Conservation (phyloP, 2,113 vertebrate species). For the Podarcis raffonei region DNA sequence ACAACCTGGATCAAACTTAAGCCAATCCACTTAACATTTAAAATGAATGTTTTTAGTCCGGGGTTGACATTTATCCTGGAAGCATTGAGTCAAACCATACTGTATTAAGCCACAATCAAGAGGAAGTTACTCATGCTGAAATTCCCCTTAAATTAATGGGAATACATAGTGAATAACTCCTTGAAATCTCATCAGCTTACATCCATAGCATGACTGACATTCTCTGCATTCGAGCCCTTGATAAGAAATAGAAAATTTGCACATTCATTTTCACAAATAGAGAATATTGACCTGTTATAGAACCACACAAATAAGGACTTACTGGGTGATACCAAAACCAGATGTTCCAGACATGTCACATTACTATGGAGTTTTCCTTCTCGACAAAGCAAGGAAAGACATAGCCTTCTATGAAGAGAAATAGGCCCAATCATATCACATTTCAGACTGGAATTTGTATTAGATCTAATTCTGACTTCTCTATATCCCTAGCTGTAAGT, state of each 20-base stretch:
- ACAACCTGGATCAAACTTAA: constrained; percentile 40
- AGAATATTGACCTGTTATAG: background rate
- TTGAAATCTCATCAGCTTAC: background rate
- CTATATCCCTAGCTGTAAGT: background rate
- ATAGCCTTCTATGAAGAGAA: background rate
- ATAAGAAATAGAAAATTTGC: background rate
- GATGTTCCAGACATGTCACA: background rate
- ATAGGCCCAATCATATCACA: background rate
- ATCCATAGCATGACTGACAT: background rate
- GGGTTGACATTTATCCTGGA: constrained; percentile 30
- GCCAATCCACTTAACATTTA: constrained; percentile 36
- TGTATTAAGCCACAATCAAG: background rate
- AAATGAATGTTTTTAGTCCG: background rate
- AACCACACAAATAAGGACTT: background rate
- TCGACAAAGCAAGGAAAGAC: background rate
- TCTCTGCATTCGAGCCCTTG: background rate
- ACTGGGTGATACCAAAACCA: background rate
- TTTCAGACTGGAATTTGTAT: background rate
- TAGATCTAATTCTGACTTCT: background rate
- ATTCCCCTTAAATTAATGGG: background rate
- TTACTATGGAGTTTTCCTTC: background rate
- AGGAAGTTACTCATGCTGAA: background rate
- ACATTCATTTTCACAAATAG: background rate
- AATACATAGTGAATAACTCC: background rate
- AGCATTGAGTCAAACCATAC: constrained; percentile 22